Evolutionary conservation across 2,888 invertebrate species (phyloP).

Genomic region (Slavum lentiscoides): DNA sequence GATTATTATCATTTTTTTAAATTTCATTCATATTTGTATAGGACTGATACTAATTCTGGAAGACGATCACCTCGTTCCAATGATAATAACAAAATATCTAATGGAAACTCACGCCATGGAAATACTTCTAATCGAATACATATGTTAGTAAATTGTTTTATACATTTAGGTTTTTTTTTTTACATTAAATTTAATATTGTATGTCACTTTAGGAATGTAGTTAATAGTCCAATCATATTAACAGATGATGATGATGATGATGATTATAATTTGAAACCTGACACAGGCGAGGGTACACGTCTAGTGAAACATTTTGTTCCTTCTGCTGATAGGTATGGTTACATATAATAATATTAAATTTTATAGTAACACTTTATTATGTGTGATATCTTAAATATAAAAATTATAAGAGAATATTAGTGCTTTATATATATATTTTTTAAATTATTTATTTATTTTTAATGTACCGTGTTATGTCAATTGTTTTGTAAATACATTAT

Average conservation of each 20-base stretch:
- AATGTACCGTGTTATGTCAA: too few relatives aligned
- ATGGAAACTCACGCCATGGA: constrained; percentile 28
- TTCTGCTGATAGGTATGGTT: constrained; percentile 49
- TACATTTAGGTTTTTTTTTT: constrained; percentile 12
- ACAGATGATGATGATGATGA: constrained; percentile 45
- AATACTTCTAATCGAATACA: constrained; percentile 14
- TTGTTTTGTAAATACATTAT: too few relatives aligned
- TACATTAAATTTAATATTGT: constrained; percentile 35
- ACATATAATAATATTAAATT: constrained; percentile 6
- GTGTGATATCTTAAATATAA: too few relatives aligned
- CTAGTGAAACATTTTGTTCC: constrained; percentile 49
- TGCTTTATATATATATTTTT: too few relatives aligned
- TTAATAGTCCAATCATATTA: constrained; percentile 39
- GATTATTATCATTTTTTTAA: background rate
- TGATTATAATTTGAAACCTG: constrained; percentile 42
- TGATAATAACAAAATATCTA: constrained; percentile 36
- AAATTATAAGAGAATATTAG: too few relatives aligned
- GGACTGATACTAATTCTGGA: constrained; percentile 32
- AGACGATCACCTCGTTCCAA: constrained; percentile 32
- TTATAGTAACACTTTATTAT: background rate
- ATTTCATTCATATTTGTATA: constrained; percentile 25
- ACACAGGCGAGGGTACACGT: constrained; percentile 31
- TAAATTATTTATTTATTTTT: too few relatives aligned
- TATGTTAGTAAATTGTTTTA: constrained; percentile 45
- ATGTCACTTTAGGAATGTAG: constrained; percentile 39